phyloP scores from a whole-genome alignment of 2,888 invertebrate genomes.

The Cheilosia grossa region DNA sequence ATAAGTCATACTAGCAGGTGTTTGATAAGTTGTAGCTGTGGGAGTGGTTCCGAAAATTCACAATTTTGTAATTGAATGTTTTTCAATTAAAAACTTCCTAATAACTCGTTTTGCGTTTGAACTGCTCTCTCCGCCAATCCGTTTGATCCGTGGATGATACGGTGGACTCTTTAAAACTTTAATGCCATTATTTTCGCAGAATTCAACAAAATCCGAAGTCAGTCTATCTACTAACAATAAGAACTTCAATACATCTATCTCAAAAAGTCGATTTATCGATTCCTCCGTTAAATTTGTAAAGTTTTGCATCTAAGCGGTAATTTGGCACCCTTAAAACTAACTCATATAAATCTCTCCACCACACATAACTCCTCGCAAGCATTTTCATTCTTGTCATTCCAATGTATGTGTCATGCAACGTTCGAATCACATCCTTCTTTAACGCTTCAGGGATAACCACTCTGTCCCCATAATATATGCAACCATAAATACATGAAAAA shows the following conservation, averaged over 20 bases:
- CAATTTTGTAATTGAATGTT: too few species aligned
- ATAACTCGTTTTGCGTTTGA: constrained; percentile 13
- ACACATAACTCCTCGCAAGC: constrained; percentile 76
- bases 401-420: constrained; percentile 75
- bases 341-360: constrained; percentile 77
- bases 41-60: too few species aligned
- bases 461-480: too few species aligned
- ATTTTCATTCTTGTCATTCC: constrained; percentile 78
- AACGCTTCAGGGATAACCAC: constrained; percentile 39
- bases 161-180: constrained; percentile 32
- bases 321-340: constrained; percentile 49
- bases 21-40: too few species aligned
- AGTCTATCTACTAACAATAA: too few species aligned
- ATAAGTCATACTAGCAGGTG: too few species aligned
- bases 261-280: constrained; percentile 44
- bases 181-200: constrained; percentile 20
- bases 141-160: constrained; percentile 51
- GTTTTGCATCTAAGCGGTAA: constrained; percentile 51
- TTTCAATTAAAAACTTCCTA: background rate
- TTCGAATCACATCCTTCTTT: constrained; percentile 48
- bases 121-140: constrained; percentile 37
- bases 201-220: constrained; percentile 1
- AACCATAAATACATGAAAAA: too few species aligned
- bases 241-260: too few species aligned
- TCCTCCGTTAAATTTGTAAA: background rate